These are phyloP conservation scores for Poecilia gillii DNA, from an alignment of 2,797 vertebrate genomes.

Conservation along the genomic window DNA sequence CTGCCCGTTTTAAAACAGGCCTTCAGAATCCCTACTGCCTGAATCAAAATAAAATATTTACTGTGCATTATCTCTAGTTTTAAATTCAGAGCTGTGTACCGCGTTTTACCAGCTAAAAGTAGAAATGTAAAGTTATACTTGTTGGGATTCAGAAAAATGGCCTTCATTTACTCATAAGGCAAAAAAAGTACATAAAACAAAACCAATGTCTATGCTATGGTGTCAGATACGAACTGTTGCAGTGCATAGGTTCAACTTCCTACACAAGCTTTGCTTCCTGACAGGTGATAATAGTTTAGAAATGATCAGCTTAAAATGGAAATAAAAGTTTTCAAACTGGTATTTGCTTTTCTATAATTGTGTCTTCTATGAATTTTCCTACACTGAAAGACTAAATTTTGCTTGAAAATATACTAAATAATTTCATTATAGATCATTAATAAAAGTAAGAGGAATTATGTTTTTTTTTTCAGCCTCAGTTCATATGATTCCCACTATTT, in stretches of 20 bases:
- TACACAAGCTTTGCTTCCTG: not conserved
- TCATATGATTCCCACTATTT: not conserved
- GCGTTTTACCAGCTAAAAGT: not conserved
- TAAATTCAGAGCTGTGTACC: constrained; percentile 23
- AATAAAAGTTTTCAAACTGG: not conserved
- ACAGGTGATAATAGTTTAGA: constrained; percentile 12
- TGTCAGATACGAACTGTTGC: not conserved
- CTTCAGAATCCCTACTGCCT: constrained; percentile 54
- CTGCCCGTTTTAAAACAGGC: constrained; percentile 24
- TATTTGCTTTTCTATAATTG: not conserved
- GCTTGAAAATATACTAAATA: constrained; percentile 15
- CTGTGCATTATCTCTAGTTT: constrained; percentile 35
- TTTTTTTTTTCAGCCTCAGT: not conserved
- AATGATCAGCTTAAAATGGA: constrained; percentile 5
- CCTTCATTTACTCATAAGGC: constrained; percentile 29
- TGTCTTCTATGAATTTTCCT: not conserved
- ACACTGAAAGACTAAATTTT: constrained; percentile 1
- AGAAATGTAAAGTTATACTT: constrained; percentile 19
- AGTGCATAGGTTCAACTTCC: not conserved
- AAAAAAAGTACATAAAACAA: constrained; percentile 28
- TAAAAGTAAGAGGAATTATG: not conserved
- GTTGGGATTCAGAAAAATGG: constrained; percentile 16
- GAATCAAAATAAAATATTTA: constrained; percentile 27
- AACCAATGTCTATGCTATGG: constrained; percentile 10
- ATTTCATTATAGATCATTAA: not conserved